These are phyloP conservation scores for Mycalesis mineus DNA, from an alignment of 2,888 invertebrate species.

Conservation along the genomic window DNA sequence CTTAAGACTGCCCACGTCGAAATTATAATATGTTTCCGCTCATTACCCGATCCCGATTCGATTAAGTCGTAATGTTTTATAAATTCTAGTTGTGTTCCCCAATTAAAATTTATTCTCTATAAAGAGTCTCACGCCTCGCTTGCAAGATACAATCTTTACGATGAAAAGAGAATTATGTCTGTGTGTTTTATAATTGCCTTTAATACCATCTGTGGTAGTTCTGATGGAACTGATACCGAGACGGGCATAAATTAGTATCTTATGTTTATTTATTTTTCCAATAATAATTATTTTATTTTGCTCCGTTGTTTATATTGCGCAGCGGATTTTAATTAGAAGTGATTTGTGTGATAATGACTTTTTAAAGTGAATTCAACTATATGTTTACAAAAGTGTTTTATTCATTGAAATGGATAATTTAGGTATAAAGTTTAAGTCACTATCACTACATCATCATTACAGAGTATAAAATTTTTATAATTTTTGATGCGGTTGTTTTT, in stretches of 20 bases:
- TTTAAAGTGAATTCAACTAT: background rate
- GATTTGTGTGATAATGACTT: background rate
- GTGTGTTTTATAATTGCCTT: conserved; percentile 59
- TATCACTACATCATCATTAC: too few relatives aligned
- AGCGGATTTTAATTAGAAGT: background rate
- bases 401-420: too few relatives aligned
- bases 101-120: conserved; percentile 66
- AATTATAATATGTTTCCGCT: conserved; percentile 69
- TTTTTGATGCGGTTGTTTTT: too few relatives aligned
- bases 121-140: conserved; percentile 51
- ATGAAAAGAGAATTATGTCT: conserved; percentile 51
- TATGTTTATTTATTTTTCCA: conserved; percentile 24
- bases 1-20: conserved; percentile 58
- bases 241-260: conserved; percentile 43
- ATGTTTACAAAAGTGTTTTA: background rate
- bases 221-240: conserved; percentile 38
- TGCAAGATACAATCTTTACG: conserved; percentile 28
- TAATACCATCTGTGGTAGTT: conserved; percentile 51
- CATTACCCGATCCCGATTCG: conserved; percentile 66
- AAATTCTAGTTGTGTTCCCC: conserved; percentile 58
- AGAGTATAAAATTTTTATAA: too few relatives aligned
- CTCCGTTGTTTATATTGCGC: background rate
- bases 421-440: too few relatives aligned
- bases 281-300: conserved; percentile 8
- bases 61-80: conserved; percentile 71